A percentile compares a stretch with the other conserved stretches of the same genome.
Conservation (phyloP, 2,888 invertebrate genomes). For the Agonopterix arenella region DNA sequence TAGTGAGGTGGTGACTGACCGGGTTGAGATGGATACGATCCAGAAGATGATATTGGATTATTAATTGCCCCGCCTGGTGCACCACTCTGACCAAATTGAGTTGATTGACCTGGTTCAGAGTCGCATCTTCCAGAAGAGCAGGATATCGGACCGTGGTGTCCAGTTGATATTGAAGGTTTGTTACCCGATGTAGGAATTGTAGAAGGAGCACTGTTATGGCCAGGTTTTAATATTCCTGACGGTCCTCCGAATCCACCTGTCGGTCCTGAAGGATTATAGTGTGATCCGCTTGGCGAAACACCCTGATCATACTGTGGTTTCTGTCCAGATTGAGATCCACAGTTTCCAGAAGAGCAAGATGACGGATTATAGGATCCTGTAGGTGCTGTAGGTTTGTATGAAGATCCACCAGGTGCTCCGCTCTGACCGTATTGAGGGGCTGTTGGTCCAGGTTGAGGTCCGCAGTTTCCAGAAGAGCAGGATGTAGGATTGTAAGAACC, state of each 20-base stretch:
- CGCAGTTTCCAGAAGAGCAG: constrained; percentile 5
- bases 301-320: too few relatives aligned
- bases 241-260: constrained; percentile 40
- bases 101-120: constrained; percentile 12
- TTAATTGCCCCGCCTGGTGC: constrained; percentile 1
- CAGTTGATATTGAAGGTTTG: background rate
- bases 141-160: background rate
- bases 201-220: constrained; percentile 27
- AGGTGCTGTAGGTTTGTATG: background rate
- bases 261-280: background rate
- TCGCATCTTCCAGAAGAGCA: constrained; percentile 21
- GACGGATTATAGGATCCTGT: background rate
- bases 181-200: background rate
- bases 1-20: background rate
- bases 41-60: constrained; percentile 11
- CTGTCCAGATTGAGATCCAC: constrained; percentile 13
- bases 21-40: constrained; percentile 20
- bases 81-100: constrained; percentile 2
- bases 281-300: constrained; percentile 1
- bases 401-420: background rate
- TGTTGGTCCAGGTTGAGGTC: background rate
- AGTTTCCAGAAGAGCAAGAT: background rate
- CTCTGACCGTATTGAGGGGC: constrained; percentile 1
- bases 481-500: background rate
- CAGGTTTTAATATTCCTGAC: constrained; percentile 41